phyloP scores from a whole-genome alignment of 2,113 vertebrate genomes.

The Heterocephalus glaber region DNA sequence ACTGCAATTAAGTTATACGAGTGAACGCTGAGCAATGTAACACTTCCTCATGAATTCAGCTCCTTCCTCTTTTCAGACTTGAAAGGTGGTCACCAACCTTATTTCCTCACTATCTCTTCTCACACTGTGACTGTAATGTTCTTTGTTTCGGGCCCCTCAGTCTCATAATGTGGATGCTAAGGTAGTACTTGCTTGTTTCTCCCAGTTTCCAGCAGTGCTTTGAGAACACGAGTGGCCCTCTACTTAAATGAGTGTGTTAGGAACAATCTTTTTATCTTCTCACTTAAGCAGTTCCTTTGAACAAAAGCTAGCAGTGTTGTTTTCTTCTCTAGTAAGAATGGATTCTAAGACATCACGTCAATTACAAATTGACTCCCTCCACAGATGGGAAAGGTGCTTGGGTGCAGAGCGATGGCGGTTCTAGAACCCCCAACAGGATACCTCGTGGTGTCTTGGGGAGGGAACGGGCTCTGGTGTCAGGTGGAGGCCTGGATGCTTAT shows the following conservation, averaged over 20 bases:
- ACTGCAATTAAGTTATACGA: neutral
- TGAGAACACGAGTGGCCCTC: neutral
- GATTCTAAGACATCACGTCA: neutral
- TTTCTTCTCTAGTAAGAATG: neutral
- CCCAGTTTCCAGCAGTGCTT: neutral
- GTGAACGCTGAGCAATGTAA: neutral
- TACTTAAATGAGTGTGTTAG: conserved; percentile 31
- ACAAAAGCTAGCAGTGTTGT: neutral
- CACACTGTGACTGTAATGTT: too few species aligned
- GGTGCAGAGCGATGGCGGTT: neutral
- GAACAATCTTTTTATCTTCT: neutral
- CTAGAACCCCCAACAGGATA: neutral
- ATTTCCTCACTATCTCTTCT: neutral
- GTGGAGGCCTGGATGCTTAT: neutral
- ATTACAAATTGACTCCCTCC: neutral
- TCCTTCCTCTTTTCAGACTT: neutral
- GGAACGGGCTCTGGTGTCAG: neutral
- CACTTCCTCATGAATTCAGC: neutral
- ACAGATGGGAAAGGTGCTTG: neutral
- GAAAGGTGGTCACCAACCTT: neutral
- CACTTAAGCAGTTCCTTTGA: conserved; percentile 5
- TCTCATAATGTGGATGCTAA: conserved; percentile 7
- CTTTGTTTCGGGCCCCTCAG: neutral
- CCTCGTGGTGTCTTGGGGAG: accelerated
- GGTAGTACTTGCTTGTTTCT: neutral